Conservation (phyloP, 2,113 vertebrate genomes). For the Mus pahari region DNA sequence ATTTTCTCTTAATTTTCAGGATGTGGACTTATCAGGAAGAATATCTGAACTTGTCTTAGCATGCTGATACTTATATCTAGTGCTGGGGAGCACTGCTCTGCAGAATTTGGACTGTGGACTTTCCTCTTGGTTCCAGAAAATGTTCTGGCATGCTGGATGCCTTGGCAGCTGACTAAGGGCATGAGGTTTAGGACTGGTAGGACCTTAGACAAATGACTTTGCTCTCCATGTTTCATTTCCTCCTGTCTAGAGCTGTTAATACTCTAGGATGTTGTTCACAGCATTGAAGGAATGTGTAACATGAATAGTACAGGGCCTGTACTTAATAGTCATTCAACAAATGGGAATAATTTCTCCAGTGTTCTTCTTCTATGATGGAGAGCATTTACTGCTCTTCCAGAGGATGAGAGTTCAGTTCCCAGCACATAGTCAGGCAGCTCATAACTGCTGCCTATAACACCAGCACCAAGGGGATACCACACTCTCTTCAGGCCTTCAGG, state of each 20-base stretch:
- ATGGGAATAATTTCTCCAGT: background rate
- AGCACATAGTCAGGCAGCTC: background rate
- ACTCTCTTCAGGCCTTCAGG: background rate
- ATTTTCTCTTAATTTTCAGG: background rate
- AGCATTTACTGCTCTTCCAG: background rate
- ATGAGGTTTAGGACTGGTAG: background rate
- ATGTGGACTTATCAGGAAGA: background rate
- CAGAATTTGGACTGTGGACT: background rate
- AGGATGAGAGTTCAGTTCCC: background rate
- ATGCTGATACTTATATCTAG: background rate
- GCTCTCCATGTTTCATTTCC: background rate
- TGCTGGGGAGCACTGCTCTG: background rate
- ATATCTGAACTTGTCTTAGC: background rate
- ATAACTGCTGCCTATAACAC: background rate
- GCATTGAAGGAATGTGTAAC: background rate
- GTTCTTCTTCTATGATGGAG: background rate
- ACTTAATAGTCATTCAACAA: background rate
- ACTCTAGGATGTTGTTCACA: background rate
- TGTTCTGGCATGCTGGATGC: background rate
- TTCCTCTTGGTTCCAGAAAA: background rate
- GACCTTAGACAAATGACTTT: background rate
- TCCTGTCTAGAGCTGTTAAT: conserved; percentile 6
- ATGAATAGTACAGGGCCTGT: background rate
- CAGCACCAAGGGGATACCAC: no score
- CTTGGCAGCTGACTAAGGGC: background rate